phyloP scores from a whole-genome alignment of 2,797 vertebrate genomes.

The Hypotaenidia philippensis region DNA sequence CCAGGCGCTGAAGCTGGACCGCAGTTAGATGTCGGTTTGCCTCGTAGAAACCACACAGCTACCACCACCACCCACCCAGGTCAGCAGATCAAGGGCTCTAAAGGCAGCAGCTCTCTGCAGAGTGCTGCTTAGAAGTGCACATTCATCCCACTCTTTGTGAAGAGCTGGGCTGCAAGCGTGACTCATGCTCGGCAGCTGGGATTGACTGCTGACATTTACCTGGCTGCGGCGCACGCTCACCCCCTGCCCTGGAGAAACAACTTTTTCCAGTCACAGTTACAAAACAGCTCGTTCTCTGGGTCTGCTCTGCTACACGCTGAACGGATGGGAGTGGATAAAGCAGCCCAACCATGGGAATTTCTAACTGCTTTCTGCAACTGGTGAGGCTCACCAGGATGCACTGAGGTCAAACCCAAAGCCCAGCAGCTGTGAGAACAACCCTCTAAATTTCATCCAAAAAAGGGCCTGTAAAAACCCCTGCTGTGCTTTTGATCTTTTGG shows the following conservation, averaged over 20 bases:
- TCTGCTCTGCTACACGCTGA: accelerated
- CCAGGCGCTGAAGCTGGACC: accelerated
- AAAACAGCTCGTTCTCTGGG: not conserved
- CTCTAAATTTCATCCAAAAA: not conserved
- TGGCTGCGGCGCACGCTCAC: constrained; percentile 16
- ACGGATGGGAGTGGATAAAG: not conserved
- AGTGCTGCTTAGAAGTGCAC: constrained; percentile 23
- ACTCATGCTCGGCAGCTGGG: constrained; percentile 29
- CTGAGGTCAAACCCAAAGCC: not conserved
- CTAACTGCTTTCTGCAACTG: not conserved
- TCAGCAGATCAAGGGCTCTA: constrained; percentile 1
- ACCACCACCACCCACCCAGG: not conserved
- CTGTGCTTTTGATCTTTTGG: not conserved
- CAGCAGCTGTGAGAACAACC: not conserved
- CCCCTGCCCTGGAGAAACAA: constrained; percentile 46
- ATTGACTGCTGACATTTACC: constrained; percentile 48
- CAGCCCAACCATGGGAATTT: not conserved
- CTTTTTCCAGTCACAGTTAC: not conserved
- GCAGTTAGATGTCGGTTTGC: not conserved
- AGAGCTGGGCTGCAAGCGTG: not conserved
- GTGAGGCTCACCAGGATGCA: not conserved
- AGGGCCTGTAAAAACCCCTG: not conserved
- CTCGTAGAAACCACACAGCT: not conserved
- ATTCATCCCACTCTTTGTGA: constrained; percentile 31
- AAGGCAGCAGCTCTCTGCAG: constrained; percentile 10